Evolutionary conservation across 1,140 invertebrate genomes (phyloP).

Genomic region (Neodiprion virginianus): DNA sequence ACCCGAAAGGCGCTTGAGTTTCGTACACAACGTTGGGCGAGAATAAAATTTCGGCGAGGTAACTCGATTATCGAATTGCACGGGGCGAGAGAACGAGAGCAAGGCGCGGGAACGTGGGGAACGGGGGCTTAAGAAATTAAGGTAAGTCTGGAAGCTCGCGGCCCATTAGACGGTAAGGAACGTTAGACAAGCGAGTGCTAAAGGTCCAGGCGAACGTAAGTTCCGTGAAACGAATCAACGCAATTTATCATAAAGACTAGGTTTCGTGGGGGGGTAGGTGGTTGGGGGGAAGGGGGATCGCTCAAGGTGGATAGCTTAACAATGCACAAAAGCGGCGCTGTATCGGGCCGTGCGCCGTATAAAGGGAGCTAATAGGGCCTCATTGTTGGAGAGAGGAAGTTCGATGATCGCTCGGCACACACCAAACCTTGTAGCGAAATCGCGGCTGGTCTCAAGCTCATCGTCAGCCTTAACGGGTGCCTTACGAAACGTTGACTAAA

Average conservation of each 20-base stretch:
- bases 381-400: slow-evolving; percentile 63
- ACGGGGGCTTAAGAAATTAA: background rate
- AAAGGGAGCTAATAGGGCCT: slow-evolving; percentile 63
- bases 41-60: background rate
- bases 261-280: slow-evolving; percentile 46
- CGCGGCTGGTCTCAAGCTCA: slow-evolving; percentile 20
- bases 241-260: slow-evolving; percentile 58
- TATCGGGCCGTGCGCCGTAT: slow-evolving; percentile 54
- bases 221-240: slow-evolving; percentile 5
- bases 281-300: slow-evolving; percentile 35
- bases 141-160: background rate
- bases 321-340: slow-evolving; percentile 60
- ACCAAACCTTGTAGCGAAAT: slow-evolving; percentile 43
- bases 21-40: background rate
- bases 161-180: background rate
- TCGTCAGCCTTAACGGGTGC: slow-evolving; percentile 28
- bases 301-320: slow-evolving; percentile 60
- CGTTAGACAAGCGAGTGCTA: background rate
- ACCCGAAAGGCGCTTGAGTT: too few relatives aligned
- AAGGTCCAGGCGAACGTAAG: background rate
- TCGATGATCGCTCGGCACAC: slow-evolving; percentile 63
- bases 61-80: too few relatives aligned
- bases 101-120: too few relatives aligned
- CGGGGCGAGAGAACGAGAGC: too few relatives aligned
- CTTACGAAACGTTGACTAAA: slow-evolving; percentile 64